Percentiles rank a stretch among this genome's conserved stretches.
These are phyloP conservation scores for Bathynomus jamesi DNA, from an alignment of 1,140 invertebrate genomes.

Conservation along the genomic window DNA sequence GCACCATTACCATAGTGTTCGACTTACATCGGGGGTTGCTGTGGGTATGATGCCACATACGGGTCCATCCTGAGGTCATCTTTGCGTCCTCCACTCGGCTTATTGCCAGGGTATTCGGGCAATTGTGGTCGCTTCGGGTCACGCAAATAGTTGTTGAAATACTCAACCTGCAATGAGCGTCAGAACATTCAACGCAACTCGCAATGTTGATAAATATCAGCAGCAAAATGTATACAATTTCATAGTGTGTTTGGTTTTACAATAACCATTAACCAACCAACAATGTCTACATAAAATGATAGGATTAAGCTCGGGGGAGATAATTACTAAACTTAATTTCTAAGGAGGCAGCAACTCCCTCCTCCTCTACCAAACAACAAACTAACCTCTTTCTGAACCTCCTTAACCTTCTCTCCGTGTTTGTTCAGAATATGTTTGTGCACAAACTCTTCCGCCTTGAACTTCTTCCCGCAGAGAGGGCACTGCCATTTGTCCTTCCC, in stretches of 20 bases:
- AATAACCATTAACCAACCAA: no score
- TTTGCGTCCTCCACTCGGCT: slow-evolving; percentile 35
- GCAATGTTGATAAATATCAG: not conserved
- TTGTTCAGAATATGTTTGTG: slow-evolving; percentile 98
- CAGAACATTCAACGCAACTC: no score
- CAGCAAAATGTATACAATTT: slow-evolving; percentile 3
- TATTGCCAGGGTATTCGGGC: slow-evolving; percentile 72
- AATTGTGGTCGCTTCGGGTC: slow-evolving; percentile 92
- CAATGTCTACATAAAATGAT: no score
- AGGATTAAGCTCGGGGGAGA: no score
- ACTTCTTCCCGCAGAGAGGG: slow-evolving; percentile 96
- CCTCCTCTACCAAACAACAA: no score
- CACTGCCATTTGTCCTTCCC: slow-evolving; percentile 98
- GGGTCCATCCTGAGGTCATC: slow-evolving; percentile 28
- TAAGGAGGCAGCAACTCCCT: no score
- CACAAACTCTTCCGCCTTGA: slow-evolving; percentile 98
- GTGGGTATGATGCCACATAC: slow-evolving; percentile 32
- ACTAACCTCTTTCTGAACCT: slow-evolving; percentile 88
- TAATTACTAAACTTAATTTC: no score
- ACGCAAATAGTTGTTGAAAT: slow-evolving; percentile 95
- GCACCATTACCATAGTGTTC: not conserved
- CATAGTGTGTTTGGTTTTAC: no score
- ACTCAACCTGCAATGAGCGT: slow-evolving; percentile 65
- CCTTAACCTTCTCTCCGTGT: slow-evolving; percentile 90
- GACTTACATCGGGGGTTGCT: slow-evolving; percentile 17